Evolutionary conservation across 2,888 invertebrate species (phyloP), one percentile per base, ranked within the genome.

Genomic region (Drepanosiphum platanoidis): DNA sequence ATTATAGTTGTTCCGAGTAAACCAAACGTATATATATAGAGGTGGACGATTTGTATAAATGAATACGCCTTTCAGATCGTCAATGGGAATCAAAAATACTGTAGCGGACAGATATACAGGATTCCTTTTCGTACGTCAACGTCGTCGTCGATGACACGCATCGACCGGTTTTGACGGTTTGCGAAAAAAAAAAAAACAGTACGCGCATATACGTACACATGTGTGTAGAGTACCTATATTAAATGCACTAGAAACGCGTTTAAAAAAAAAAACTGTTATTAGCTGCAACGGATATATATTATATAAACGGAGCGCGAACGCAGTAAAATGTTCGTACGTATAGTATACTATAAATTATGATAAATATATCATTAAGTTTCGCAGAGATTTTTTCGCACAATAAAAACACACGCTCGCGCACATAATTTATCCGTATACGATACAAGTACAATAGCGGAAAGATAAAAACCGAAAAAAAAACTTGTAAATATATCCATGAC

Each of bases 91-190:
- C 61, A 9, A 27, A 61, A 61, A n/a, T 58, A 58, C 7, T n/a
- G 1, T 58, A 52, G 52, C 52, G 8, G 42, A n/a, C 42, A 42
- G 42, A 42, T 42, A 42, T 13, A 42, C 7, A 42, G 13, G 13
- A 11, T 11, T 42, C 52, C 52, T n/a, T n/a, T n/a, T n/a, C n/a
- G 15, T 18, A 18, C 52, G 5, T 42, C 1, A 27, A 27, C 58
- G 61, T n/a, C 61, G 61, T 61, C 61, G 61, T 11, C 61, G 61
- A 61, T 61, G 61, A 61, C 27, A 61, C 27, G 61, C 61, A 61
- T 61, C 42, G 42, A 61, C 61, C 61, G 61, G 27, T 9, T 61
- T 61, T 61, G 61, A 61, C 61, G 61, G 22, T 27, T 61, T 61
- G 22, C 18, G 9, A n/a, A 61, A 61, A 1, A 27, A 61, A n/a